Base-by-base conservation (phyloP, 2,888 invertebrate genomes). In the Parnassius smintheus region DNA sequence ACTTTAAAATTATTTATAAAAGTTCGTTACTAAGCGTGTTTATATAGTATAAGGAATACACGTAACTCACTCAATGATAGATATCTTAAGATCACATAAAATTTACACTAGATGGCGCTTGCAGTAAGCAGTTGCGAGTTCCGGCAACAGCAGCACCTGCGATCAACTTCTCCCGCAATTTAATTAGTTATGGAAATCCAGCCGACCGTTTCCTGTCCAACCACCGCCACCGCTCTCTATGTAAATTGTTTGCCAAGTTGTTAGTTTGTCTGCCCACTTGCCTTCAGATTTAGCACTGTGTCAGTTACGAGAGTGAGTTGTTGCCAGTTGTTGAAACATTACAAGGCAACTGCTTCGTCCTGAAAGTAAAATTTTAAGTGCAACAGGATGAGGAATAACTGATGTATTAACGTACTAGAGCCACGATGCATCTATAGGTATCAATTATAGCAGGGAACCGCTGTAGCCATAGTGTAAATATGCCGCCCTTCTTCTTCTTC, bases 111-210 rank as follows among this genome's bases (percentile, higher is more conserved):
- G 22, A 51, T 51, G 51, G 51, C 51, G 50, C 18, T 50, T 9
- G 18, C 50, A 50, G 56, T 35, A 22, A 51, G 42, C 13, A 45
- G 25, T n/a, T 13, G 50, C 44, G 35, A 25, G 3, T 10, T 22
- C 22, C 22, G 11, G 22, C 42, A 9, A 63, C 48, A 59, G 67
- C 60, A 58, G 59, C 74, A 72, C 71, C 73, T 74, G 75, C 67
- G 68, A 65, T 59, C 67, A 74, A 71, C 68, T 72, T 69, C 60
- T 64, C 65, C 68, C 69, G 69, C 74, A 71, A 76, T 76, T 76
- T 78, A 78, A 78, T 78, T 77, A 78, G 76, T 72, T 76, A 76
- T 76, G 77, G 73, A 74, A 75, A 75, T 75, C 65, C 66, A 70
- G 65, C 68, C 68, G 65, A 69, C 69, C 67, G 66, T 62, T 62